phyloP scores from a whole-genome alignment of 2,113 vertebrate genomes.

The Nothobranchius furzeri region DNA sequence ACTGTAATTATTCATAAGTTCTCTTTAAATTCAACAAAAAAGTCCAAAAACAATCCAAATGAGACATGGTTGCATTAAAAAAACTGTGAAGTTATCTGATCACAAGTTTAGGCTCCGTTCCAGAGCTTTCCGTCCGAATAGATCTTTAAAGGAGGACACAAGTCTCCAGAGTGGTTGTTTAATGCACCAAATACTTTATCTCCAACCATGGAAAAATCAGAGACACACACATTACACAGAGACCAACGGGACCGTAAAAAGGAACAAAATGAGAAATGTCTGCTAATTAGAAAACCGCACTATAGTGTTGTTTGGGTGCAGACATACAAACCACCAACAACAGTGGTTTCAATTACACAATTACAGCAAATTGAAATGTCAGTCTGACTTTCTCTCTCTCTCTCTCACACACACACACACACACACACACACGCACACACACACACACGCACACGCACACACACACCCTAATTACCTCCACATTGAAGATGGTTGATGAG shows the following conservation, averaged over 20 bases:
- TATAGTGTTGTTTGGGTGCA: neutral
- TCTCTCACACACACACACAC: too few relatives aligned
- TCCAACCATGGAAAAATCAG: neutral
- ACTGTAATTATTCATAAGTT: too few relatives aligned
- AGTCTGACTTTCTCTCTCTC: neutral
- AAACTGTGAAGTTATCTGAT: too few relatives aligned
- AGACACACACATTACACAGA: neutral
- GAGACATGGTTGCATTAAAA: too few relatives aligned
- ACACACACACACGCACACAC: neutral
- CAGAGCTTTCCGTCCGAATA: neutral
- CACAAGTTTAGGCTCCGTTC: neutral
- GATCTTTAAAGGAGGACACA: neutral
- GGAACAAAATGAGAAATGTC: too few relatives aligned
- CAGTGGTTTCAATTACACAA: slow-evolving; percentile 61
- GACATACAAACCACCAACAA: slow-evolving; percentile 4
- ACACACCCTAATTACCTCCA: slow-evolving; percentile 40
- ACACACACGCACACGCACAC: slow-evolving; percentile 18
- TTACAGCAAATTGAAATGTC: slow-evolving; percentile 67
- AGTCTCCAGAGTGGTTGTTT: neutral
- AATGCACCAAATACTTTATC: neutral
- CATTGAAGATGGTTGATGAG: slow-evolving; percentile 22
- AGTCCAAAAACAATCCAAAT: neutral
- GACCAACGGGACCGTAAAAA: neutral
- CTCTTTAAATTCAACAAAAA: too few relatives aligned
- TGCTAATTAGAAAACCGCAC: neutral